Evolutionary conservation across 2,797 vertebrate species (phyloP), one percentile per base, ranked within the genome.

Genomic region (Luscinia luscinia): DNA sequence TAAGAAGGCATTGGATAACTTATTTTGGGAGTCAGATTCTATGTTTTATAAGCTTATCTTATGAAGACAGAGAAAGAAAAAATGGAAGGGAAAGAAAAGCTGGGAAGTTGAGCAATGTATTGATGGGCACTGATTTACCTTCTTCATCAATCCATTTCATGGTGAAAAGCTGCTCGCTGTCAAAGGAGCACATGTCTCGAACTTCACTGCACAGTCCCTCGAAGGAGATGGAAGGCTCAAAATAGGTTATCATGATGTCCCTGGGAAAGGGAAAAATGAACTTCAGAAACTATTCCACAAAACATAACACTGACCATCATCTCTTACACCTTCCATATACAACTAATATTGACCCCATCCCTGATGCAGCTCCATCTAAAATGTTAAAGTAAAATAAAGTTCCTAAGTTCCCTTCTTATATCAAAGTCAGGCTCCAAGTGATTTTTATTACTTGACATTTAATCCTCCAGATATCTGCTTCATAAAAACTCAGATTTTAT

Each of bases 81-180:
- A 17, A 40, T 20, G 19, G 67, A 69, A 59, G 14, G 21, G 40
- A 74, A 49, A 57, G 13, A 30, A 91, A 23, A 89, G 28, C 6
- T 18, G 27, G 34, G 34, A 15, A 43, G 81, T 2, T 51, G 45
- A 92, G 45, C 8, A 75, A 54, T 12, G 26, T 5, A 46, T 2
- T 12, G 23, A 61, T 46, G 18, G 64, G 36, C 57, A 87, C 0
- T 3, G 11, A 89, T 88, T 97, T 96, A 99, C 99, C 99, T 98
- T 99, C 99, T 92, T 99, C 99, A 52, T 99, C 99, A 72, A 99
- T 99, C 99, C 99, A 99, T 91, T 99, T 99, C 99, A 99, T 99
- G 95, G 99, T 99, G 97, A 99, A 99, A 85, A 99, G 99, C 93
- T 99, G 99, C 89, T 99, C 99, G 0, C 98, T 99, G 97, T 99